Evolutionary conservation across 2,797 vertebrate species (phyloP).

Genomic region (Calcarius lapponicus): DNA sequence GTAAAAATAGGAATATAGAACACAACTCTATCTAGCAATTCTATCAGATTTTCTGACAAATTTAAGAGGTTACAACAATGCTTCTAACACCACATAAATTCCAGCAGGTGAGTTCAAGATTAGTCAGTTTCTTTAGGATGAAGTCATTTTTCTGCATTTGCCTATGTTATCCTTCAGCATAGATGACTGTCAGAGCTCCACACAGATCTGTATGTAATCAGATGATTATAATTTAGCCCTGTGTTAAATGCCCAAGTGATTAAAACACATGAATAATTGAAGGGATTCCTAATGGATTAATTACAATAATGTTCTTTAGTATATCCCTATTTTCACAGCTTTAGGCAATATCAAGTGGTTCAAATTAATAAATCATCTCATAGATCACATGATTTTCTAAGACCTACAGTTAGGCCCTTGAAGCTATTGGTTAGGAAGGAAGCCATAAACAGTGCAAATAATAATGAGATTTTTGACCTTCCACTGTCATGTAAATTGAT

Average conservation of each 20-base stretch:
- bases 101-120: neutral
- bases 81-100: neutral
- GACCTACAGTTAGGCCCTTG: neutral
- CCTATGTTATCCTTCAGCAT: neutral
- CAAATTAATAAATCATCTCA: constrained; percentile 33
- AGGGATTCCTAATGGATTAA: constrained; percentile 41
- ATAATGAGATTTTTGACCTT: constrained; percentile 34
- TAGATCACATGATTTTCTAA: neutral
- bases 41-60: neutral
- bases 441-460: constrained; percentile 17
- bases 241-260: constrained; percentile 39
- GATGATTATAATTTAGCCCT: constrained; percentile 5
- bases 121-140: neutral
- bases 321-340: constrained; percentile 23
- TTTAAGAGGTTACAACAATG: neutral
- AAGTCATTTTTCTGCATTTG: neutral
- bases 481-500: constrained; percentile 11
- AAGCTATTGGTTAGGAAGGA: neutral
- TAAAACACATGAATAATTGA: constrained; percentile 55
- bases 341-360: constrained; percentile 19
- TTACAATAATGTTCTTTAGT: constrained; percentile 5
- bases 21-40: neutral
- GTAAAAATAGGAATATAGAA: neutral
- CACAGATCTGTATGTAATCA: constrained; percentile 10
- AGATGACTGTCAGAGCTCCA: neutral